Base-by-base conservation (phyloP, 2,113 vertebrate species). In the Aptenodytes forsteri region DNA sequence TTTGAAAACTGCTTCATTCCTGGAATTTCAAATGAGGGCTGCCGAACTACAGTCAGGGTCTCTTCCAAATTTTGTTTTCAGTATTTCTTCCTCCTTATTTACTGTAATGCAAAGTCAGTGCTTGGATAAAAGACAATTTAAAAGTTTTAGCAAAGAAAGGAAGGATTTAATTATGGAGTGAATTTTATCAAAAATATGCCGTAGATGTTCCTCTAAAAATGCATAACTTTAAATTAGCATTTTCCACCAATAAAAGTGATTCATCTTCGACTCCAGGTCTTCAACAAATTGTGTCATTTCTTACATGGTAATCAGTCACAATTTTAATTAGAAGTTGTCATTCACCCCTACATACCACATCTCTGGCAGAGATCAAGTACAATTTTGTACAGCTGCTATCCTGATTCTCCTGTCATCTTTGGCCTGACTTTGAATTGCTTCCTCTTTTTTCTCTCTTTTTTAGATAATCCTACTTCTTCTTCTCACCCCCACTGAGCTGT, bases 271-370 rank as follows among this genome's bases (percentile, higher is more conserved):
- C 56, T 95, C 65, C 79, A 95, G 97, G 91, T 96, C 97, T 94
- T 93, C 79, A 0, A 90, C 58, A 97, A 96, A 96, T 88, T 86
- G 58, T 98, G 90, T 86, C 93, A 82, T 89, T 95, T 96, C 91
- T 93, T 97, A 91, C 91, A 97, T 89, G 84, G 80, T 96, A 97
- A 98, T 97, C 92, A 97, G 83, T 93, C 89, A 94, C 85, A 81
- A 89, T 88, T 97, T 97, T 97, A 98, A 98, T 98, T 97, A 98
- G 96, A 95, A 97, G 93, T 97, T 98, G 97, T 97, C 97, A 96
- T 96, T 98, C 95, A 85, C 87, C 89, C 64, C 67, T 86, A 83
- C 83, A 91, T 64, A 93, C 81, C 80, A 93, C 86, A 69, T 97
- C 94, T 95, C 95, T 97, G 93, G 69, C 86, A 96, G 76, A 86